Percentiles rank a stretch among this genome's conserved stretches.
phyloP scores from a whole-genome alignment of 2,113 vertebrate genomes.

The Gavia stellata region DNA sequence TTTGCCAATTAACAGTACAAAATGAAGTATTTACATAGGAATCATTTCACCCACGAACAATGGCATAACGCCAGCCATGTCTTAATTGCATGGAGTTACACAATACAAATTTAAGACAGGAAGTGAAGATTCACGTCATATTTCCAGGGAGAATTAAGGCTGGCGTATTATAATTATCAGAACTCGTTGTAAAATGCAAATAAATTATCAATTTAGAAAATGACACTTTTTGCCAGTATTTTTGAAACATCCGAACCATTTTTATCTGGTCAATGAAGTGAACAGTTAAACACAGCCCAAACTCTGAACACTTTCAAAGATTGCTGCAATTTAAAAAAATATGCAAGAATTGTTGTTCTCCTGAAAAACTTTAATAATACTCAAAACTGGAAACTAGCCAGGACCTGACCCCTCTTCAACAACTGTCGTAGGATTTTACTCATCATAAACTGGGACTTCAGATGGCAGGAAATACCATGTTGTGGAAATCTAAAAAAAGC shows the following conservation, averaged over 20 bases:
- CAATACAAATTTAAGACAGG: slow-evolving; percentile 49
- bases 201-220: neutral
- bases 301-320: neutral
- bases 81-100: slow-evolving; percentile 52
- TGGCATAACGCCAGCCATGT: slow-evolving; percentile 42
- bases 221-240: neutral
- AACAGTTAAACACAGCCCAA: neutral
- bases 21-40: slow-evolving; percentile 59
- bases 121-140: slow-evolving; percentile 32
- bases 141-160: slow-evolving; percentile 2
- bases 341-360: neutral
- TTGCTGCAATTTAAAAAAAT: neutral
- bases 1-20: slow-evolving; percentile 60
- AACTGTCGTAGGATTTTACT: neutral
- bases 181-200: neutral
- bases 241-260: neutral
- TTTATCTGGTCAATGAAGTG: neutral
- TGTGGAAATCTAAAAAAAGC: neutral
- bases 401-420: neutral
- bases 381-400: neutral
- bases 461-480: neutral
- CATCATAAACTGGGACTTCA: neutral
- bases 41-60: slow-evolving; percentile 53
- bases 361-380: neutral
- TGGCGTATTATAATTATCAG: neutral